Percentiles rank a stretch among this genome's conserved stretches.
Evolutionary conservation across 2,888 invertebrate genomes (phyloP).

Genomic region (Anoplius nigerrimus): DNA sequence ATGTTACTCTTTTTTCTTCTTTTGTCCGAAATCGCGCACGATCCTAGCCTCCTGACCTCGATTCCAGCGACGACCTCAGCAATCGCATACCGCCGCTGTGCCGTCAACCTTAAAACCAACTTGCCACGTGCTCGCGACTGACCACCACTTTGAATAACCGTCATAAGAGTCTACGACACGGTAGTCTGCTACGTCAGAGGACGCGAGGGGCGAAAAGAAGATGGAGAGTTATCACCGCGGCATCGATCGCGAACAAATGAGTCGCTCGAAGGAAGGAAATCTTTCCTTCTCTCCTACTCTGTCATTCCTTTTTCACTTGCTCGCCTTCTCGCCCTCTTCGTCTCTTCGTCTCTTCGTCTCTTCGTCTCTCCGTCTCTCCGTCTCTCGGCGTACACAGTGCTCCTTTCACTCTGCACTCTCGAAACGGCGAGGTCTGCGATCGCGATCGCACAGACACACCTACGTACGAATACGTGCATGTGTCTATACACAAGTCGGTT

Average conservation of each 20-base stretch:
- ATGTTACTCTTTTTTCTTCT: too few species aligned
- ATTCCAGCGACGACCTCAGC: slow-evolving; percentile 27
- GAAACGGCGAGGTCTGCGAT: slow-evolving; percentile 25
- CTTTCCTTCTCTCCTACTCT: neutral
- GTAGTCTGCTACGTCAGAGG: too few species aligned
- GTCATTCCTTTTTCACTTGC: neutral
- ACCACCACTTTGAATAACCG: slow-evolving; percentile 10
- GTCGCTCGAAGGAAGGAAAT: slow-evolving; percentile 4
- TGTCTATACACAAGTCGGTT: too few species aligned
- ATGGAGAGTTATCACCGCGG: slow-evolving; percentile 2
- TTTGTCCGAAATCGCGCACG: slow-evolving; percentile 23
- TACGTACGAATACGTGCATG: slow-evolving; percentile 11
- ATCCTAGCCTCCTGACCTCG: slow-evolving; percentile 51
- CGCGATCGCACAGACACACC: slow-evolving; percentile 30
- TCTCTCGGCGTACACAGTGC: slow-evolving; percentile 32
- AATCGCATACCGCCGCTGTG: slow-evolving; percentile 14
- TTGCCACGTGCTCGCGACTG: slow-evolving; percentile 5
- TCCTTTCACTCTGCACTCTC: slow-evolving; percentile 52
- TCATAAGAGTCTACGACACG: too few species aligned
- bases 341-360: slow-evolving; percentile 29
- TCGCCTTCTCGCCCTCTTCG: slow-evolving; percentile 18
- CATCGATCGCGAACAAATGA: slow-evolving; percentile 16
- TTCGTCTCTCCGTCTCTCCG: slow-evolving; percentile 15
- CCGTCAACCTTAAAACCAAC: slow-evolving; percentile 20
- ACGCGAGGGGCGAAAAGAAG: too few species aligned